These are phyloP conservation scores for Papilio machaon DNA, from an alignment of 1,140 invertebrate genomes.

Conservation along the genomic window DNA sequence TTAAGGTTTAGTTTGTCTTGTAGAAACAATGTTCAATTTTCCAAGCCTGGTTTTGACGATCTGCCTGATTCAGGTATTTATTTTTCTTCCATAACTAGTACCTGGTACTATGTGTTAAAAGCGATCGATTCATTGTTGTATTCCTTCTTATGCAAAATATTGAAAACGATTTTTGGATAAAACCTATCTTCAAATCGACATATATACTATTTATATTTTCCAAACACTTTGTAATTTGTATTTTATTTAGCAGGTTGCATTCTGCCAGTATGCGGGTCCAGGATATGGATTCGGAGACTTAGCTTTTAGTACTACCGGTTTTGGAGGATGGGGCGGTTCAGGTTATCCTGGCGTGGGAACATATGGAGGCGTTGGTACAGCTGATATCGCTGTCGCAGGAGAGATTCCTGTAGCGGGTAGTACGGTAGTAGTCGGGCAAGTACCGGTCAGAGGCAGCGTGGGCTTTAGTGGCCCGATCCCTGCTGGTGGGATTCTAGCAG, in stretches of 20 bases:
- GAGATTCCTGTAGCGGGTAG: constrained; percentile 44
- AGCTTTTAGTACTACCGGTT: not conserved
- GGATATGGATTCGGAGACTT: constrained; percentile 17
- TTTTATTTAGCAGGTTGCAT: constrained; percentile 2
- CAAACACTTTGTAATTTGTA: not conserved
- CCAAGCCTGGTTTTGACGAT: not conserved
- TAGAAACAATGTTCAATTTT: constrained; percentile 17
- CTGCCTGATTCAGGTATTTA: constrained; percentile 28
- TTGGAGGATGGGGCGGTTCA: constrained; percentile 3
- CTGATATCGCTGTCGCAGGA: constrained; percentile 41
- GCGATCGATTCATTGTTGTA: too few species aligned
- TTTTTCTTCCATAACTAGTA: not conserved
- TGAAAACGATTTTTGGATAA: too few species aligned
- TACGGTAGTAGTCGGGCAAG: constrained; percentile 40
- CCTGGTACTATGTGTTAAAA: not conserved
- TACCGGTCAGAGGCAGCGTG: constrained; percentile 41
- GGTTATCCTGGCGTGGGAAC: not conserved
- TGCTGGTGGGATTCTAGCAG: constrained; percentile 41
- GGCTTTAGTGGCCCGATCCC: constrained; percentile 37
- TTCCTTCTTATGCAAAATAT: too few species aligned
- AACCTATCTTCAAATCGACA: too few species aligned
- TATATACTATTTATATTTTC: not conserved
- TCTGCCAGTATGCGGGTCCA: not conserved
- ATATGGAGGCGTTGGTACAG: constrained; percentile 45
- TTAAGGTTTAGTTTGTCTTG: not conserved